A percentile compares a stretch with the other conserved stretches of the same genome.
These are phyloP conservation scores for Heliconius melpomene DNA, from an alignment of 1,140 invertebrate genomes.

Conservation along the genomic window DNA sequence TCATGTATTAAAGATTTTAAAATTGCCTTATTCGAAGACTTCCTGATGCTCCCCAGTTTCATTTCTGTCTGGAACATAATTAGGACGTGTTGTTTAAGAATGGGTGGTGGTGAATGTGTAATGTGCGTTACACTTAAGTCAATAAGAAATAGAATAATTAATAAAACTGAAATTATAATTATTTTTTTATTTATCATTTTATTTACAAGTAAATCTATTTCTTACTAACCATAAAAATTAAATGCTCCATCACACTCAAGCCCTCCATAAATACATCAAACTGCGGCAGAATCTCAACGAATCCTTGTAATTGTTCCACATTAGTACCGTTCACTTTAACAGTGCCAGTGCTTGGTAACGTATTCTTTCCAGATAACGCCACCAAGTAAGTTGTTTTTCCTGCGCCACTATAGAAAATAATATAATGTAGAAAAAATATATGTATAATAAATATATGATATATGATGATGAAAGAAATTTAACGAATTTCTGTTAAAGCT, in stretches of 20 bases:
- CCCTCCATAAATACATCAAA: constrained; percentile 64
- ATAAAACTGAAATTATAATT: background rate
- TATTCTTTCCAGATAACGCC: constrained; percentile 64
- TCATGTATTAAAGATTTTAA: constrained; percentile 53
- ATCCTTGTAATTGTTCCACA: constrained; percentile 48
- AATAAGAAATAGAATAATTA: background rate
- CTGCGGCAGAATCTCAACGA: constrained; percentile 65
- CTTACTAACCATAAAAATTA: constrained; percentile 70
- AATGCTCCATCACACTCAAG: constrained; percentile 67
- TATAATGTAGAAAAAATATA: background rate
- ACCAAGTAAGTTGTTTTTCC: constrained; percentile 73
- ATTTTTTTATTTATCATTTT: too few species aligned
- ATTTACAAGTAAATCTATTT: too few species aligned
- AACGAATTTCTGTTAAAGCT: too few species aligned
- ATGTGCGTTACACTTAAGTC: too few species aligned
- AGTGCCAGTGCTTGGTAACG: constrained; percentile 51
- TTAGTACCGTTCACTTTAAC: constrained; percentile 54
- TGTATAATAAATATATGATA: too few species aligned
- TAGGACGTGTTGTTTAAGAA: background rate
- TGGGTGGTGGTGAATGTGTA: background rate
- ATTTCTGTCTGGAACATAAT: constrained; percentile 71
- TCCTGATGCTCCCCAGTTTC: constrained; percentile 63
- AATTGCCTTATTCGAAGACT: constrained; percentile 40
- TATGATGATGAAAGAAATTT: too few species aligned
- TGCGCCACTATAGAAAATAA: constrained; percentile 58